These are phyloP conservation scores for Graphium colonna DNA, from an alignment of 2,888 invertebrate species.

Conservation along the genomic window DNA sequence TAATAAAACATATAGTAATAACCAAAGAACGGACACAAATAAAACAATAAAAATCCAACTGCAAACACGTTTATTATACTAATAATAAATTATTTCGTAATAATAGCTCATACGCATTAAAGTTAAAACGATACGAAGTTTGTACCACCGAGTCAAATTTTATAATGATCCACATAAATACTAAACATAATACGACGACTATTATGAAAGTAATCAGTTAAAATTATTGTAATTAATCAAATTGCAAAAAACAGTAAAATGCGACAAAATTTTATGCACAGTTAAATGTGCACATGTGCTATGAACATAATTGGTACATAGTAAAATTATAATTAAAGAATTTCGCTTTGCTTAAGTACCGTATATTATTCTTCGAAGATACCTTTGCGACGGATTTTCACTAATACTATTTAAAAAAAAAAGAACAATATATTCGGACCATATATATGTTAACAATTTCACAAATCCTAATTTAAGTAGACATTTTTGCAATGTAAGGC, in stretches of 20 bases:
- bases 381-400: background rate
- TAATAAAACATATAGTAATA: too few relatives aligned
- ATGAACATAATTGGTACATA: too few relatives aligned
- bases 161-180: background rate
- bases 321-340: too few relatives aligned
- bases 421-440: background rate
- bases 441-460: background rate
- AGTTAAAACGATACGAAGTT: background rate
- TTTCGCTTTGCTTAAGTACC: constrained; percentile 38
- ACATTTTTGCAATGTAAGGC: background rate
- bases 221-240: constrained; percentile 10
- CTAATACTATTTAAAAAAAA: too few relatives aligned
- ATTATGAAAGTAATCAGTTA: background rate
- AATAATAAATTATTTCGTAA: constrained; percentile 20
- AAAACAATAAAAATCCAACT: constrained; percentile 6
- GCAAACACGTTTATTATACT: constrained; percentile 21
- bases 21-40: too few relatives aligned
- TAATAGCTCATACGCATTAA: constrained; percentile 4
- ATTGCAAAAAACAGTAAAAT: background rate
- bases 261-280: too few relatives aligned
- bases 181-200: background rate
- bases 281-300: too few relatives aligned
- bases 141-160: constrained; percentile 15
- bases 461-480: background rate
- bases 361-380: background rate